phyloP scores from a whole-genome alignment of 2,797 vertebrate genomes.

The Squalus acanthias region DNA sequence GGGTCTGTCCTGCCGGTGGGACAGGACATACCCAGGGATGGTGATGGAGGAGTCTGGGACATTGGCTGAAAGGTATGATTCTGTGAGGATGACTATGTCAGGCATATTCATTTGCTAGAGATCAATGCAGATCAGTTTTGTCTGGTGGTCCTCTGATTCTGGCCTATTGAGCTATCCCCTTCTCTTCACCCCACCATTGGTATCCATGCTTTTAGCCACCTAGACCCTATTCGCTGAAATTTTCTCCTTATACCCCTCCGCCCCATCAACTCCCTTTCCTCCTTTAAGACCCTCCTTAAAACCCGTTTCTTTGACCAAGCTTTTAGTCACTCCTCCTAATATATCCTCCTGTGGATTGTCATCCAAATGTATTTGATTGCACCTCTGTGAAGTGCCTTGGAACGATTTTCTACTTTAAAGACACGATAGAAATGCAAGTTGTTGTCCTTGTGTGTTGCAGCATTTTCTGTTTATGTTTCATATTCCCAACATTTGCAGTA shows the following conservation, averaged over 20 bases:
- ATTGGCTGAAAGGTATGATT: no score
- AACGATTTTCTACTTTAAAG: not conserved
- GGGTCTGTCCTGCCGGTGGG: no score
- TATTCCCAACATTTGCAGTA: not conserved
- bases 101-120: not conserved
- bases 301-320: not conserved
- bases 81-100: no score
- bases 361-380: not conserved
- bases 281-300: not conserved
- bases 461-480: not conserved
- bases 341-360: not conserved
- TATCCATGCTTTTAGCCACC: not conserved
- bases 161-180: not conserved
- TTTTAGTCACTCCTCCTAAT: not conserved
- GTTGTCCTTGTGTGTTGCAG: not conserved
- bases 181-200: not conserved
- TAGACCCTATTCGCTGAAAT: not conserved
- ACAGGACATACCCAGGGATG: no score
- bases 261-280: not conserved
- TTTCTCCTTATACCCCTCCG: not conserved
- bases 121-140: not conserved
- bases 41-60: no score
- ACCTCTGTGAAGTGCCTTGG: not conserved
- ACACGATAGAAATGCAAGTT: not conserved
- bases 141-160: no score